Evolutionary conservation across 2,888 invertebrate genomes (phyloP), one percentile per base, ranked within the genome.

Genomic region (Synanthedon andrenaeformis): DNA sequence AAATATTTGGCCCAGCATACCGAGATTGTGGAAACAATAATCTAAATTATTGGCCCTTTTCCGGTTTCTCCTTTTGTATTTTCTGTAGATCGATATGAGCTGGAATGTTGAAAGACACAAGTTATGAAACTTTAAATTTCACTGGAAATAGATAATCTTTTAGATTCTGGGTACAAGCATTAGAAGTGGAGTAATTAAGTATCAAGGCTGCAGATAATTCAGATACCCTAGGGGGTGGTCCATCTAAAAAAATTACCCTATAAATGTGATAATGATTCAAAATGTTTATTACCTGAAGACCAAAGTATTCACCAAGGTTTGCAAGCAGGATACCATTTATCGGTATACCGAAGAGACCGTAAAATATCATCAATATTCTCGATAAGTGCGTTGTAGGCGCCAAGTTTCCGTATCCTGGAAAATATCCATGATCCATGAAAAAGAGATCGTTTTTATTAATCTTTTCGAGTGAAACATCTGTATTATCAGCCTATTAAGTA

Each of bases 401-500:
- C 68, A 97, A 86, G 77, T 97, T 96, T 51, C 97, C 97, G 76
- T 96, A 97, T 51, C 96, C 94, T 95, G 76, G 14, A 84, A 82
- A 51, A 57, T 4, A 14, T 19, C n/a, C n/a, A 51, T 10, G 52
- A 45, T 28, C 6, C 28, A 55, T 49, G 23, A 50, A 50, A 11
- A 53, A 49, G 19, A 41, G 19, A 35, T 35, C 35, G 4, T 28
- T 28, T 35, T 23, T 23, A 23, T 23, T 23, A 23, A 23, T 23
- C 19, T 28, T 50, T 50, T 11, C 12, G 19, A 8, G 19, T 6
- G 17, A 17, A 54, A 49, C 28, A 28, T 0, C 6, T 8, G 35
- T 35, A 10, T 10, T 35, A 3, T 35, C 8, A 35, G 35, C 35
- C 10, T 35, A 35, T 35, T 8, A 35, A 35, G 10, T 6, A 28